A percentile compares a stretch with the other conserved stretches of the same genome.
These are phyloP conservation scores for Napeogenes sylphis DNA, from an alignment of 2,888 invertebrate species.

Conservation along the genomic window DNA sequence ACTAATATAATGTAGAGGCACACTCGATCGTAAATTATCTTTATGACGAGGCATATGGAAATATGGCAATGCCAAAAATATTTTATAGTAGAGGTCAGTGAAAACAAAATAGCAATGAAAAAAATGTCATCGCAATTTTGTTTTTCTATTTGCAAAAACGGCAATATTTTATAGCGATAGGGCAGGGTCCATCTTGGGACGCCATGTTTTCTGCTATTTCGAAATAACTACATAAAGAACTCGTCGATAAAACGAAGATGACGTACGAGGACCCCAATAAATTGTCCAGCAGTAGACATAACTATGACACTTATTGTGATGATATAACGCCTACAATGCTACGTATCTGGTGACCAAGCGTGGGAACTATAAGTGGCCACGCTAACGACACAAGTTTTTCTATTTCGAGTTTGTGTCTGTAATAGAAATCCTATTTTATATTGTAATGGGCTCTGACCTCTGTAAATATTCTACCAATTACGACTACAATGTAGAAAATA, in stretches of 20 bases:
- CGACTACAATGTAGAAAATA: background rate
- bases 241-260: constrained; percentile 29
- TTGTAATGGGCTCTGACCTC: constrained; percentile 22
- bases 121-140: background rate
- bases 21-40: background rate
- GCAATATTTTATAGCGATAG: constrained; percentile 15
- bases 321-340: constrained; percentile 14
- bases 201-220: constrained; percentile 20
- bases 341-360: constrained; percentile 4
- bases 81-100: background rate
- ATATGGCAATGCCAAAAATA: constrained; percentile 1
- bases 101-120: background rate
- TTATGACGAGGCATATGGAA: background rate
- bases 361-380: constrained; percentile 35
- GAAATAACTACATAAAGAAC: constrained; percentile 21
- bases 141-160: constrained; percentile 7
- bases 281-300: constrained; percentile 17
- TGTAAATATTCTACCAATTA: constrained; percentile 6
- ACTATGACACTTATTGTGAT: constrained; percentile 8
- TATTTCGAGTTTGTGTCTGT: constrained; percentile 48
- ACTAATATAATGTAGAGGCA: background rate
- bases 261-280: constrained; percentile 27
- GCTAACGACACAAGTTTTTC: constrained; percentile 60
- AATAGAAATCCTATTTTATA: constrained; percentile 29
- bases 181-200: constrained; percentile 18